Evolutionary conservation across 2,113 vertebrate genomes (phyloP), one percentile per base, ranked within the genome.

Genomic region (Halichoerus grypus): DNA sequence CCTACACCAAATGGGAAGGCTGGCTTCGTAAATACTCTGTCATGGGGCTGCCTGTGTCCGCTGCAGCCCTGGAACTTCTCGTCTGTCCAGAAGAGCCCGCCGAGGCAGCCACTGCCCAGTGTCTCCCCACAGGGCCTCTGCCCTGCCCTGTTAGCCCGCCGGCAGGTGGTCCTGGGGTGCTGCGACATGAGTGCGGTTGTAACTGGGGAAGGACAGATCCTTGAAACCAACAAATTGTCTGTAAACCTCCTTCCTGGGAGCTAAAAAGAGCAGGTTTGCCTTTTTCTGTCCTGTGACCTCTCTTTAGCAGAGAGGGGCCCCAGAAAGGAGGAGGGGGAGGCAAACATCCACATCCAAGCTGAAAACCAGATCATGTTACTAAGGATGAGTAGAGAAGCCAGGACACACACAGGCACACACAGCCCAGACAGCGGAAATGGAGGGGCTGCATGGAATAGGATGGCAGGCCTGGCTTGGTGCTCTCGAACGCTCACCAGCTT

Each of bases 271-370:
- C 46, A 91, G 28, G 42, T 90, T 61, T 92, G 61, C 31, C 67
- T 63, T 77, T 21, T 59, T 86, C 88, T 61, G 4, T 49, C 76
- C 59, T 28, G 2, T 88, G n/a, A 72, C 21, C 31, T 79, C 57
- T 89, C 26, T 88, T 59, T 53, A 72, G 65, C 57, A 61, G 76
- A 80, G n/a, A 28, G 88, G 39, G 51, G 61, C 12, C 39, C 31
- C 71, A 81, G 57, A 96, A 95, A 80, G 76, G 74, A 81, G 28
- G 49, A n/a, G n/a, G 33, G 65, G 51, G 51, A 15, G 26, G 14
- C 49, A 81, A 33, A 81, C 28, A 76, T 1, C n/a, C 28, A 6
- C 2, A 59, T 53, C 9, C 16, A 31, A 42, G 55, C 26, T 63
- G 12, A 71, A 93, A 81, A 51, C 39, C 42, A 81, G 83, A 55